Conservation (phyloP, 1,140 invertebrate species). For the Thaumetopoea pityocampa region DNA sequence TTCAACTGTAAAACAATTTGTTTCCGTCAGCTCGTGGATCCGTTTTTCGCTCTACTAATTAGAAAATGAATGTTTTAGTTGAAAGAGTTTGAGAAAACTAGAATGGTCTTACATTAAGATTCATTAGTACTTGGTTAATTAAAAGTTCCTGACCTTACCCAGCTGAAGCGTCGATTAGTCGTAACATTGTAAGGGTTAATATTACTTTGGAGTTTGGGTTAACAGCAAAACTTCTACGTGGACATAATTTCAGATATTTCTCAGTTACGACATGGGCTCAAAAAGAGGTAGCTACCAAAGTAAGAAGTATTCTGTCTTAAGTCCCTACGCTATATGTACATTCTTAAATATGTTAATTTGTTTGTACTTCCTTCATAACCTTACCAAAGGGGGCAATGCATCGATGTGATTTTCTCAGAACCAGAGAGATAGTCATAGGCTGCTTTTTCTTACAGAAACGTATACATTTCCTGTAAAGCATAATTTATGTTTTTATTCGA, state of each 20-base stretch:
- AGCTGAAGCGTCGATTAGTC: not conserved
- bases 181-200: not conserved
- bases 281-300: no score
- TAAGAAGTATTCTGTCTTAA: no score
- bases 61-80: slow-evolving; percentile 21
- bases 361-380: no score
- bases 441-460: no score
- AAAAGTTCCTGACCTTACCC: slow-evolving; percentile 13
- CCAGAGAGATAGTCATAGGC: no score
- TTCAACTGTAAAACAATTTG: slow-evolving; percentile 13
- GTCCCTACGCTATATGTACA: no score
- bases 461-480: no score
- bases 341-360: no score
- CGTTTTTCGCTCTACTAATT: slow-evolving; percentile 22
- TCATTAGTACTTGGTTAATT: slow-evolving; percentile 18
- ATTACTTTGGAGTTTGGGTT: slow-evolving; percentile 2
- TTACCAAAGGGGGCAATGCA: no score
- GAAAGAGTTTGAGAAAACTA: slow-evolving; percentile 12
- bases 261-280: no score
- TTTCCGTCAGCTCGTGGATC: slow-evolving; percentile 3
- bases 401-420: no score
- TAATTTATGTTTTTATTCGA: no score
- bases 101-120: slow-evolving; percentile 19
- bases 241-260: not conserved
- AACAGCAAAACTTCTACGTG: not conserved